Conservation (phyloP, 2,113 vertebrate species). For the Chunga burmeisteri region DNA sequence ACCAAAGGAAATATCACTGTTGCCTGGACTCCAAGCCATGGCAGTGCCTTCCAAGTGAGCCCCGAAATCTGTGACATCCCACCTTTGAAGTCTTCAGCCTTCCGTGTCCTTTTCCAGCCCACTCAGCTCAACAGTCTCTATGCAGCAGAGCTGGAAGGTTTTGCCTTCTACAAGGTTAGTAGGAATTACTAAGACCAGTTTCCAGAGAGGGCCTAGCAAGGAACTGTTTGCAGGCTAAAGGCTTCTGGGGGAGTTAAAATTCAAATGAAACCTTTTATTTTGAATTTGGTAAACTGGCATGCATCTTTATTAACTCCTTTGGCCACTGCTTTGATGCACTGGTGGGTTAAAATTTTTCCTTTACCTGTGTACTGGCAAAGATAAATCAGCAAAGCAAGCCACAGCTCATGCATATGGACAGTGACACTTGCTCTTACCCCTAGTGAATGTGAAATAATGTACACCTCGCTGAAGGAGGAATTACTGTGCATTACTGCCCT, state of each 20-base stretch:
- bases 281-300: neutral
- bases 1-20: constrained; percentile 84
- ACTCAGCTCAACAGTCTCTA: constrained; percentile 77
- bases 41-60: constrained; percentile 77
- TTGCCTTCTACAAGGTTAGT: constrained; percentile 85
- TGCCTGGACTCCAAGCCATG: constrained; percentile 77
- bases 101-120: constrained; percentile 82
- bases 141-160: constrained; percentile 86
- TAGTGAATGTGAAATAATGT: neutral
- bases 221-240: neutral
- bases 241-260: neutral
- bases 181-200: neutral
- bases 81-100: constrained; percentile 83
- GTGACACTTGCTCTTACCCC: neutral
- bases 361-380: neutral
- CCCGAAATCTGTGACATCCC: constrained; percentile 79
- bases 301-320: neutral
- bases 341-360: neutral
- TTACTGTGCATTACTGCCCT: neutral
- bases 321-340: neutral
- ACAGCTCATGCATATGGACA: neutral
- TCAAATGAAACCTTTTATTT: neutral
- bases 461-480: neutral
- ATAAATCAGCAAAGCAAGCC: neutral
- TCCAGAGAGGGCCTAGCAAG: neutral